Evolutionary conservation across 2,797 vertebrate genomes (phyloP).

Genomic region (Artibeus lituratus): DNA sequence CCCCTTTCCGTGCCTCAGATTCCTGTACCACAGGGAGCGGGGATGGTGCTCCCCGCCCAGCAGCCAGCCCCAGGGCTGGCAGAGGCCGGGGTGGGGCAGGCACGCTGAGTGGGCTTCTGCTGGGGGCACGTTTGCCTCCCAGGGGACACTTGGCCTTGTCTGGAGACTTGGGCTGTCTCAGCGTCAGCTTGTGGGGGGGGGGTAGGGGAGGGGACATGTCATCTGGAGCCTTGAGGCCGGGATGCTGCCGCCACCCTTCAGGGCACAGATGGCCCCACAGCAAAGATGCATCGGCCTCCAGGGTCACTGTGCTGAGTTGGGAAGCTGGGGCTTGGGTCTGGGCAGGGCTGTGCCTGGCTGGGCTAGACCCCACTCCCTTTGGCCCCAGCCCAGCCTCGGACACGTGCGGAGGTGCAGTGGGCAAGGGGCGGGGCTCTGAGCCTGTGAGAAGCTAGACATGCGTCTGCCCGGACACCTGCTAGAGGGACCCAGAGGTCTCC

Average conservation of each 20-base stretch:
- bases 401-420: neutral
- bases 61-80: no score
- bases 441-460: neutral
- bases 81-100: neutral
- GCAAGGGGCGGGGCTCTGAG: neutral
- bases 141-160: neutral
- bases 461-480: rapidly evolving
- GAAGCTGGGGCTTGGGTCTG: neutral
- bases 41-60: neutral
- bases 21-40: neutral
- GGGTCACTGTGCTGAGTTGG: rapidly evolving
- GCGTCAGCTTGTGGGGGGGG: no score
- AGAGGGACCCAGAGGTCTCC: no score
- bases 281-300: neutral
- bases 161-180: neutral
- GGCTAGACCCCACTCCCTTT: neutral
- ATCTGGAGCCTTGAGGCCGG: neutral
- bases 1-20: neutral
- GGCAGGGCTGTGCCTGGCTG: neutral
- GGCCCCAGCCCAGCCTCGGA: no score
- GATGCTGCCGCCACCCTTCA: neutral
- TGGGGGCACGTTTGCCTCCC: neutral
- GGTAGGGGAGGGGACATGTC: rapidly evolving
- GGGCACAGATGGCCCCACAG: rapidly evolving
- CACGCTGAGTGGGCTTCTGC: neutral